These are phyloP conservation scores for Anolis sagrei DNA, from an alignment of 2,113 vertebrate genomes.

Conservation along the genomic window DNA sequence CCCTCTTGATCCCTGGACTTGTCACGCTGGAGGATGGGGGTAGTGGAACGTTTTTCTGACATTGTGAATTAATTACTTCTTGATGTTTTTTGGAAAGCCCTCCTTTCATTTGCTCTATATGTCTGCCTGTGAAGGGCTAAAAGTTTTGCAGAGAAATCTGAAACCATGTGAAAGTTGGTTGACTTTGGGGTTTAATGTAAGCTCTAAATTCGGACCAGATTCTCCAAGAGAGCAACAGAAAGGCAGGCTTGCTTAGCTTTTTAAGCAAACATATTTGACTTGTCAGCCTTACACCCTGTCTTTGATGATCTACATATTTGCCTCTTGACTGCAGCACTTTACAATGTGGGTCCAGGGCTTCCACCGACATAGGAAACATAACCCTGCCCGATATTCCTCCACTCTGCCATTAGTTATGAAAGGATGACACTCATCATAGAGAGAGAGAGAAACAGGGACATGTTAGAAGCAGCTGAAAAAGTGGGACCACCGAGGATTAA, in stretches of 20 bases:
- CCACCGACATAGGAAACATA: neutral
- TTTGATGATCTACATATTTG: neutral
- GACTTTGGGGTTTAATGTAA: slow-evolving; percentile 34
- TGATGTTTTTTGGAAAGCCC: slow-evolving; percentile 29
- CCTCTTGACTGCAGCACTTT: neutral
- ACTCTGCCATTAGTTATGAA: neutral
- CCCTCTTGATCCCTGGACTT: neutral
- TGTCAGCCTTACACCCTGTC: slow-evolving; percentile 34
- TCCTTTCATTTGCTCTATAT: slow-evolving; percentile 21
- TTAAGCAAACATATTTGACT: slow-evolving; percentile 16
- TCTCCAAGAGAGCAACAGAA: neutral
- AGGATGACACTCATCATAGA: neutral
- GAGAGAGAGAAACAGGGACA: too few species aligned
- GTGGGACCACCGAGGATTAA: too few species aligned
- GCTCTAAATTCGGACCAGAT: slow-evolving; percentile 46
- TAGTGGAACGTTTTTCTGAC: neutral
- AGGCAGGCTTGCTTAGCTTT: neutral
- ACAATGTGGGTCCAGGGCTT: neutral
- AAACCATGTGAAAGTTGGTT: slow-evolving; percentile 49
- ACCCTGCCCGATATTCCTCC: neutral
- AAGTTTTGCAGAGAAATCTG: slow-evolving; percentile 34
- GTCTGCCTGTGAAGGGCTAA: slow-evolving; percentile 3
- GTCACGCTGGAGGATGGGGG: neutral
- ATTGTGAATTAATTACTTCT: neutral
- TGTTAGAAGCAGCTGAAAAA: too few species aligned